These are phyloP conservation scores for Macrobrachium nipponense DNA, from an alignment of 1,140 invertebrate species.

Conservation along the genomic window DNA sequence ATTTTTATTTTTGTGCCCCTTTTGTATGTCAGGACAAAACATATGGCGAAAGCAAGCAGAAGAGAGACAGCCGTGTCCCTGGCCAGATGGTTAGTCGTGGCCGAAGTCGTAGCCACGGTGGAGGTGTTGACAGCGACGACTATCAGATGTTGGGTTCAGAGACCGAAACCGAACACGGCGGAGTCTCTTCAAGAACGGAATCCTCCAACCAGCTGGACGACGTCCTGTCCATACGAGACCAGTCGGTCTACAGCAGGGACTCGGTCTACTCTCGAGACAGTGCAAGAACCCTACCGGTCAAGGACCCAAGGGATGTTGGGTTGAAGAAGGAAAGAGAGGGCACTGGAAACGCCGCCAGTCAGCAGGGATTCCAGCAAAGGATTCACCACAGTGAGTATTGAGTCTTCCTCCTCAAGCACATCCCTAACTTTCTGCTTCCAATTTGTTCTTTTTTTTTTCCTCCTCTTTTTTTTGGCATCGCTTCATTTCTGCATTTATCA, in stretches of 20 bases:
- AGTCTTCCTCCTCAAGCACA: background rate
- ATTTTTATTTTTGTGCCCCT: too few relatives aligned
- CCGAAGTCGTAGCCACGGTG: conserved; percentile 38
- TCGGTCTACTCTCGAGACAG: too few relatives aligned
- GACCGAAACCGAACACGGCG: conserved; percentile 63
- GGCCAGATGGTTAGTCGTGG: conserved; percentile 46
- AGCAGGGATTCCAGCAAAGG: conserved; percentile 55
- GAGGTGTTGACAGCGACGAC: conserved; percentile 63
- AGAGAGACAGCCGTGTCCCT: conserved; percentile 40
- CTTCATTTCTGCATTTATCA: background rate
- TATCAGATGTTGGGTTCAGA: conserved; percentile 65
- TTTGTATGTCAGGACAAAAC: too few relatives aligned
- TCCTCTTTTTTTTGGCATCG: background rate
- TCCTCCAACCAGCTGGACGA: conserved; percentile 65
- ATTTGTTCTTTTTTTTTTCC: background rate
- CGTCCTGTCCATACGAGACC: conserved; percentile 59
- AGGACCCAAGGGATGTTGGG: conserved; percentile 43
- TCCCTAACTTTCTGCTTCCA: background rate
- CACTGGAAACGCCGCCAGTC: conserved; percentile 19
- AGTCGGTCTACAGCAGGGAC: conserved; percentile 54
- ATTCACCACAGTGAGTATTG: conserved; percentile 63
- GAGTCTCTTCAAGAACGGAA: conserved; percentile 62
- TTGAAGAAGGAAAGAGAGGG: conserved; percentile 35
- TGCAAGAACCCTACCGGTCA: conserved; percentile 38
- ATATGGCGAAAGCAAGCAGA: too few relatives aligned